Conservation (phyloP, 2,888 invertebrate genomes). For the Habroteleia sp. region DNA sequence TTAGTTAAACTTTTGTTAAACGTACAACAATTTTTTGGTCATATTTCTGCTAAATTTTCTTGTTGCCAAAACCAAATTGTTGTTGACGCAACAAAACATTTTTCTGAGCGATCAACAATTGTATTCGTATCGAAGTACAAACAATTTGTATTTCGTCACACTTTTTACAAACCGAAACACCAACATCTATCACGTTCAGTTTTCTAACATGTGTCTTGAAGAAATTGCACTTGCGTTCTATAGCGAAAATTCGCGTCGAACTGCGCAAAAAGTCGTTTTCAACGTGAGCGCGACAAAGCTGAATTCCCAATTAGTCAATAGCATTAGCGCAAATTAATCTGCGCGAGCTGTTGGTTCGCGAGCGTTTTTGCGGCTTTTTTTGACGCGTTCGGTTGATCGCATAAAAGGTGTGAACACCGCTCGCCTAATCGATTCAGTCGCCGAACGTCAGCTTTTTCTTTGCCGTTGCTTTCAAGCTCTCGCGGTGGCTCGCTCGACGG, state of each 20-base stretch:
- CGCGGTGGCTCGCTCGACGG: conserved; percentile 43
- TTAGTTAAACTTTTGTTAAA: too few relatives aligned
- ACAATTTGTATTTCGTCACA: too few relatives aligned
- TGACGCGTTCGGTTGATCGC: conserved; percentile 25
- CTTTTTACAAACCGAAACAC: too few relatives aligned
- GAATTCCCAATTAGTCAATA: conserved; percentile 56
- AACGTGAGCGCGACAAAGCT: conserved; percentile 23
- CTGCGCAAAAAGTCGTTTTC: conserved; percentile 26
- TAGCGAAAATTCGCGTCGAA: background rate
- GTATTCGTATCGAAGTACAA: too few relatives aligned
- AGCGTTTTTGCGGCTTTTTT: conserved; percentile 20
- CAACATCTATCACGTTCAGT: too few relatives aligned
- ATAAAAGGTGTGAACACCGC: conserved; percentile 55
- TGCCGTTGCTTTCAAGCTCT: conserved; percentile 31
- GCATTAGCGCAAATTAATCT: conserved; percentile 52
- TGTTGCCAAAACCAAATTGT: too few relatives aligned
- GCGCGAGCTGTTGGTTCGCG: conserved; percentile 15
- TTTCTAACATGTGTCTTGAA: too few relatives aligned
- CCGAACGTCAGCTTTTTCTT: conserved; percentile 47
- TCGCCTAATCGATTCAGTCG: conserved; percentile 52
- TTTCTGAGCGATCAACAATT: too few relatives aligned
- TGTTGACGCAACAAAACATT: too few relatives aligned
- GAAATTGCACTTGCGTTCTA: too few relatives aligned
- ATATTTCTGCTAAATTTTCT: too few relatives aligned
- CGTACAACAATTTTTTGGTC: too few relatives aligned